Evolutionary conservation across 2,113 vertebrate species (phyloP).

Genomic region (Halichoeres trimaculatus): DNA sequence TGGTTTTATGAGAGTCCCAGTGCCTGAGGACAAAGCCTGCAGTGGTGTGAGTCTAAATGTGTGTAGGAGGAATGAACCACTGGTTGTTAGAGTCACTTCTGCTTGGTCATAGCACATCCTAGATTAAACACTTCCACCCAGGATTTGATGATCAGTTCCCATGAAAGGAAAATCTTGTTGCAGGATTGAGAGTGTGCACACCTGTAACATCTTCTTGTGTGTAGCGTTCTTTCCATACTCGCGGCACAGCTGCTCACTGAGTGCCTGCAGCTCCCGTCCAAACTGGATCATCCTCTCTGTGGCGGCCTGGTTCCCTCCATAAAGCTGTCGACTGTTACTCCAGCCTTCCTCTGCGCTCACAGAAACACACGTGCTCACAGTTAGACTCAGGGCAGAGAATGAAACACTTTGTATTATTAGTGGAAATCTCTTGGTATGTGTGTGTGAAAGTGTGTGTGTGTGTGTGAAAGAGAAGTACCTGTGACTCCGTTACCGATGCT

Average conservation of each 20-base stretch:
- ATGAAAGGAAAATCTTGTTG: too few species aligned
- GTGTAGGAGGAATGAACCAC: too few species aligned
- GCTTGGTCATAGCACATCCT: too few species aligned
- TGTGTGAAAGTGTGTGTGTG: conserved; percentile 5
- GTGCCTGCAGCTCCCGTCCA: conserved; percentile 93
- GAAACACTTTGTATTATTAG: too few species aligned
- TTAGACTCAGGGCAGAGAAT: neutral
- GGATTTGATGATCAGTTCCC: too few species aligned
- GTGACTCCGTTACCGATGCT: conserved; percentile 89
- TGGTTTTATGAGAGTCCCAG: too few species aligned
- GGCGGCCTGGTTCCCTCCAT: conserved; percentile 95
- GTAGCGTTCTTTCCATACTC: conserved; percentile 94
- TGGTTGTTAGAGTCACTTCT: too few species aligned
- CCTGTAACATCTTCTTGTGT: conserved; percentile 84
- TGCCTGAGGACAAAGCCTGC: too few species aligned
- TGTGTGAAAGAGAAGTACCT: conserved; percentile 59
- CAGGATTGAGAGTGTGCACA: conserved; percentile 23
- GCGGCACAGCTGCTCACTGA: conserved; percentile 93
- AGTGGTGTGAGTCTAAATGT: too few species aligned
- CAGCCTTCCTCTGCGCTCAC: conserved; percentile 86
- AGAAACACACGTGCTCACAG: conserved; percentile 12
- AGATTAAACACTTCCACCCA: too few species aligned
- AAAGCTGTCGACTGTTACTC: conserved; percentile 91
- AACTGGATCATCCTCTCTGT: conserved; percentile 99
- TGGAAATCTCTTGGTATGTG: neutral